Evolutionary conservation across 2,888 invertebrate genomes (phyloP), one percentile per base, ranked within the genome.

Genomic region (Ennomos erosarius): DNA sequence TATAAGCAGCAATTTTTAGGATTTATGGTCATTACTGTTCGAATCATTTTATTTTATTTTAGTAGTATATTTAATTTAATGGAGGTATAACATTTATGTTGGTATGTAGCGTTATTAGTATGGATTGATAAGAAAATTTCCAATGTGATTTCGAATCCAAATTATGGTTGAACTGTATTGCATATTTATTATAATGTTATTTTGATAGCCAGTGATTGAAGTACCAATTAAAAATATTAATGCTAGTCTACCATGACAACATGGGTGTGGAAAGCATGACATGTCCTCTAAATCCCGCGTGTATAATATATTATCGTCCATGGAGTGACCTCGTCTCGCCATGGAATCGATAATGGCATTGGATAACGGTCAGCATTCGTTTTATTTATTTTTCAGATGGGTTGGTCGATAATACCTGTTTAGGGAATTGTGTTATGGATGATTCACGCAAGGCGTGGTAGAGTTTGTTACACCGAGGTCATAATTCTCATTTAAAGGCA

Each of bases 261-360:
- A 55, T 51, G 47, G 63, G 63, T 47, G 64, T 62, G 66, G 61
- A 59, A 40, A 62, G 52, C n/a, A 49, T 54, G 54, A 51, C 58
- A 48, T 55, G 58, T 52, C 12, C 49, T 46, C 42, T 53, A 40
- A 38, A 40, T 55, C 55, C 49, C 49, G 42, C 11, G 48, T 46
- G 59, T 55, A 38, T 42, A 40, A 45, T 59, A 10, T 65, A 44
- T 58, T 62, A 64, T 65, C 53, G 55, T 42, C 51, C 39, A 55
- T 45, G 13, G 10, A 44, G 6, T 49, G 70, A 62, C 76, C 77
- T 76, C 72, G 72, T 56, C 35, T 40, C 36, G 55, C 48, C 43
- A 62, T 47, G 12, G 58, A 65, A 67, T 74, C 75, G 75, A 76
- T 76, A 73, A 55, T 51, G 58, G 52, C 65, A 56, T 65, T 71